These are phyloP conservation scores for Drosophila kikkawai DNA, from an alignment of 1,140 invertebrate species.

Conservation along the genomic window DNA sequence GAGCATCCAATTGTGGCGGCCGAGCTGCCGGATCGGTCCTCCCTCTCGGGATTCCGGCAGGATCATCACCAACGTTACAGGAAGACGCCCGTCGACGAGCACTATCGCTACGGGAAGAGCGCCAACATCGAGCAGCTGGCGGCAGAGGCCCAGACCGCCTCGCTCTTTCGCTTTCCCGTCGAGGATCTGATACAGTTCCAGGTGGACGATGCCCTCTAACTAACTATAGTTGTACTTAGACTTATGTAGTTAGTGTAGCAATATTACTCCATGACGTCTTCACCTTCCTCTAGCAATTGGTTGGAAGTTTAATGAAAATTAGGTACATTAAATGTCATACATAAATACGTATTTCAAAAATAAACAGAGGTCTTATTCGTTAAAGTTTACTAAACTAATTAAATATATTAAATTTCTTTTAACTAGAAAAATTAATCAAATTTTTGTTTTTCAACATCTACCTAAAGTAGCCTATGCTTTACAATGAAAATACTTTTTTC, in stretches of 20 bases:
- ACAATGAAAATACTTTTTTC: neutral
- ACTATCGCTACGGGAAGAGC: slow-evolving; percentile 61
- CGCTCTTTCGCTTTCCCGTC: slow-evolving; percentile 79
- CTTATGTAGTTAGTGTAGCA: slow-evolving; percentile 24
- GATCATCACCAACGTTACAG: slow-evolving; percentile 21
- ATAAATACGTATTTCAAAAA: slow-evolving; percentile 14
- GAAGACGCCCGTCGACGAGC: slow-evolving; percentile 39
- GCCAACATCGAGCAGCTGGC: slow-evolving; percentile 75
- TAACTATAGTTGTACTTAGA: slow-evolving; percentile 40
- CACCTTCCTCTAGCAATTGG: neutral
- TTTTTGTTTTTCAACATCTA: neutral
- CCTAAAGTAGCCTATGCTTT: neutral
- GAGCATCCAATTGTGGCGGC: slow-evolving; percentile 82
- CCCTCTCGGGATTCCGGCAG: slow-evolving; percentile 45
- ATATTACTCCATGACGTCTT: neutral
- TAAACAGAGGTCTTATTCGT: neutral
- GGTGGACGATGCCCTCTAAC: slow-evolving; percentile 77
- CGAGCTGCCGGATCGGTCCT: slow-evolving; percentile 46
- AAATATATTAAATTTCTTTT: neutral
- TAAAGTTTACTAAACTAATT: neutral
- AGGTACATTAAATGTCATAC: slow-evolving; percentile 14
- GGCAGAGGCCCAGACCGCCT: slow-evolving; percentile 76
- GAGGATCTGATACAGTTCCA: slow-evolving; percentile 83
- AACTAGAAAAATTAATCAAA: neutral
- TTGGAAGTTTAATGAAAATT: slow-evolving; percentile 3